Evolutionary conservation across 2,888 invertebrate species (phyloP), one percentile per base, ranked within the genome.

Genomic region (Linnaemya tessellans): DNA sequence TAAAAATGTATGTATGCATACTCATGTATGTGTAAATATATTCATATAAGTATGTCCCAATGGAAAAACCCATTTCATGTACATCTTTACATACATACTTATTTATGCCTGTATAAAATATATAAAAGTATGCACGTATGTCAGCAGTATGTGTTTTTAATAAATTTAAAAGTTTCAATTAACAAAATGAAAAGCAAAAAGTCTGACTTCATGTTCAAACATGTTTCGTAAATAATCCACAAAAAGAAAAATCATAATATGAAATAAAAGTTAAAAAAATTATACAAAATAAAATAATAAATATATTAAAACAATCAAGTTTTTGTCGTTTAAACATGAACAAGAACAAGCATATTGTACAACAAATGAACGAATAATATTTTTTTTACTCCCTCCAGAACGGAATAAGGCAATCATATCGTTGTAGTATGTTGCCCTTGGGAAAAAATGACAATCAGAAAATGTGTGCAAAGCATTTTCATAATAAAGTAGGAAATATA

Each of bases 251-350:
- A 8, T 5, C 30, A 30, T 30, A 2, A 30, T 3, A 30, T 46
- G 35, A n/a, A 49, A 18, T 9, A 15, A n/a, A 46, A 46, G 46
- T 49, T 49, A 35, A 56, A 60, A 60, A 80, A 65, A 35, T 54
- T 5, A 68, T 38, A 51, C 20, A 20, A 46, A 51, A 58, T 49
- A 51, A 60, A 70, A 56, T 49, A 13, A n/a, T 20, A 71, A 71
- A 64, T 18, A 71, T 73, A 80, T 64, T 73, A 56, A 46, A 73
- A 65, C 65, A 80, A 80, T 65, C n/a, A 73, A 73, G 35, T 68
- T 68, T 35, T 51, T 43, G 56, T 60, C 10, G 38, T 68, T 67
- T 22, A 7, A 49, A 68, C 46, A 78, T 38, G n/a, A 41, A 25
- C 77, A 68, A 49, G 13, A 56, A 46, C 38, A 67, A 58, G n/a